Base-by-base conservation (phyloP, 2,113 vertebrate genomes). In the Tiliqua scincoides region DNA sequence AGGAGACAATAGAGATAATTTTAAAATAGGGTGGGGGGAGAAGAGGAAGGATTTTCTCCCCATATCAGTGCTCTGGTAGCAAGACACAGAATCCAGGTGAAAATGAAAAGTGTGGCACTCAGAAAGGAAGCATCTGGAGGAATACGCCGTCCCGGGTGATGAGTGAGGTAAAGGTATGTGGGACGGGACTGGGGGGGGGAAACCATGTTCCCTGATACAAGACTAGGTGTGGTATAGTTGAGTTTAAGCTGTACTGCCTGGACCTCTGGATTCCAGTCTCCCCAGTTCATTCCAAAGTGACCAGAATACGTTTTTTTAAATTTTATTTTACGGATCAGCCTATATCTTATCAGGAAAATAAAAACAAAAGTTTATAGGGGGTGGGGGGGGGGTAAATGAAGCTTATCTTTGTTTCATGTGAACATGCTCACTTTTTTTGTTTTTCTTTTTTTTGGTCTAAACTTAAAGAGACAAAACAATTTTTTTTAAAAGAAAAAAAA, bases 361-460 rank as follows among this genome's bases (percentile, higher is more conserved):
- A 6, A 40, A 43, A 2, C 6, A 40, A 25, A 9, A 15, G 27
- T 57, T 85, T 76, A 93, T 83, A 92, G 21, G 3, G 25, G 75
- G 18, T n/a, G 37, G 17, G 1, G 14, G 35, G 59, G 2, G 37
- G 89, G 93, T 96, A 84, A 92, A 90, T 40, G 63, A 94, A 94
- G 82, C 87, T 91, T 94, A 88, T 92, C 88, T 91, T 95, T 92
- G 88, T 94, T 94, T 94, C 90, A 92, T 83, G 88, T 78, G 85
- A 93, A 93, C 87, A 83, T 82, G 86, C 87, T 94, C 88, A 86
- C 67, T 87, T 88, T 89, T 86, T 85, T 67, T 2, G 57, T 81
- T 83, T 77, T 82, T 72, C 43, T 43, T 70, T 92, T 97, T 98
- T 98, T 98, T 98, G 98, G 97, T 98, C 97, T 90, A 96, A 97